Evolutionary conservation across 2,113 vertebrate species (phyloP).

Genomic region (Falco punctatus): DNA sequence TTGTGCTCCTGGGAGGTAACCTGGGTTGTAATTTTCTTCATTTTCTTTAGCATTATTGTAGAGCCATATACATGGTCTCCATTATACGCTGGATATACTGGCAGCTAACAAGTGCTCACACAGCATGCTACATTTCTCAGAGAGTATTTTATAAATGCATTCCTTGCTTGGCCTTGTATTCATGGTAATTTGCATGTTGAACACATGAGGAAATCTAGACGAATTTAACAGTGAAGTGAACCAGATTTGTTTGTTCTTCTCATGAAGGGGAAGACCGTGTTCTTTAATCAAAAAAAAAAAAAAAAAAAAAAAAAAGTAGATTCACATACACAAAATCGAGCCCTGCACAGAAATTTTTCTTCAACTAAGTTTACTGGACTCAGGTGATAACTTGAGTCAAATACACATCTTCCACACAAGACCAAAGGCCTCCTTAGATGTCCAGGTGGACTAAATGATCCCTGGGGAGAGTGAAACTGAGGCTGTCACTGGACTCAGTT

Average conservation of each 20-base stretch:
- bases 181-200: background rate
- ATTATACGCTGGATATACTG: background rate
- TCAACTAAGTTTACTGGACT: background rate
- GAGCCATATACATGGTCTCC: background rate
- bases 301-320: background rate
- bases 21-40: background rate
- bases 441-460: background rate
- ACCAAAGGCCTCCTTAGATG: background rate
- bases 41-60: background rate
- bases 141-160: background rate
- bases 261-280: background rate
- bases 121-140: background rate
- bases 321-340: background rate
- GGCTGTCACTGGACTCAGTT: background rate
- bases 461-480: fast-evolving
- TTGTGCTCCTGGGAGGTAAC: background rate
- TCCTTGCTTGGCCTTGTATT: background rate
- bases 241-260: background rate
- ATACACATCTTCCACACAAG: background rate
- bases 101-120: background rate
- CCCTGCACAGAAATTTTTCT: background rate
- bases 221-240: background rate
- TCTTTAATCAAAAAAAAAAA: background rate
- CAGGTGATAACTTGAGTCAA: background rate
- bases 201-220: background rate